Evolutionary conservation across 92 coral and sea anemone genomes (phyloP), one percentile per base, ranked within the genome.

Genomic region (Paragorgia papillata): DNA sequence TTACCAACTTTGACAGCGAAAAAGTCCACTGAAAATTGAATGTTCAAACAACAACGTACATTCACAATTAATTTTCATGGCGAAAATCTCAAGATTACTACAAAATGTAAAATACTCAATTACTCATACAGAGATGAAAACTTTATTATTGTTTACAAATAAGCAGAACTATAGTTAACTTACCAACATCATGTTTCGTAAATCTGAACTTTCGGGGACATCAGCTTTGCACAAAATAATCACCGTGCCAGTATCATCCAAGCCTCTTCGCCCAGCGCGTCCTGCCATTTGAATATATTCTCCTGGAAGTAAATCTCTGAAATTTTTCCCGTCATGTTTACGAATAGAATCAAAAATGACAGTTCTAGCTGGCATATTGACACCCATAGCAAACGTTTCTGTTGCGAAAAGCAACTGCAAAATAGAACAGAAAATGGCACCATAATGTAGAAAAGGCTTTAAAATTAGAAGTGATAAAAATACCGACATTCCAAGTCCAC

Each of bases 321-420:
- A 91, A 40, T 46, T 59, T 17, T 76, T 77, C 0, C 99, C 99
- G 41, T 95, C 99, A 69, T 91, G 92, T 59, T 95, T 95, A 29
- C 97, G 85, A 21, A 83, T 86, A 27, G 92, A 79, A 65, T 91
- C 97, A 66, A 95, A 95, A 21, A 91, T 92, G 22, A 95, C 99
- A 14, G 99, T 95, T 32, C 90, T 83, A 2, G 99, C 95, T 0
- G 99, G 99, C 99, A 95, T 95, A 88, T 95, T 95, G 1, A 95
- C 97, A 15, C 99, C 99, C 97, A 95, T 91, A 14, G 99, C 99
- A 66, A 95, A 95, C 32, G 99, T 95, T 79, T 95, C 99, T 7
- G 99, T 95, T 12, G 99, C 99, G 78, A 88, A 95, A 17, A 95
- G 89, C 29, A 94, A 87, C 98, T 94, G 80, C 1, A 64, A 48